These are phyloP conservation scores for Gari tellinella DNA, from an alignment of 2,888 invertebrate genomes.

Conservation along the genomic window DNA sequence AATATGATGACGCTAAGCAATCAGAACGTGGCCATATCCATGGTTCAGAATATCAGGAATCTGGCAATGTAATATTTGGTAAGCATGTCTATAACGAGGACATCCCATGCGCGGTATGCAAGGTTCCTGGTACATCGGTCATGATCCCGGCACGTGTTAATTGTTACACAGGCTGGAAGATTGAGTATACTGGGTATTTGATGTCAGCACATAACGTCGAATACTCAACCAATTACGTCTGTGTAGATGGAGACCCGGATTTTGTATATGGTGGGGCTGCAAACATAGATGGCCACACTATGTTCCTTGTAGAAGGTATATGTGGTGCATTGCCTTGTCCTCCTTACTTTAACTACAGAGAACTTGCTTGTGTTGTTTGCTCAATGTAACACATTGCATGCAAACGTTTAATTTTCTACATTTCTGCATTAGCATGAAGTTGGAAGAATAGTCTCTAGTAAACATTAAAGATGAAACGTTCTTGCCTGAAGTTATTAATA, in stretches of 20 bases:
- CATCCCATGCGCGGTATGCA: conserved; percentile 10
- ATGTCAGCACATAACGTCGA: not conserved
- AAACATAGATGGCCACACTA: conserved; percentile 1
- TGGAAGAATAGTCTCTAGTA: no score
- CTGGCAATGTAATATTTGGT: not conserved
- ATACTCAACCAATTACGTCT: not conserved
- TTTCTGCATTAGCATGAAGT: no score
- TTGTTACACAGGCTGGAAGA: conserved; percentile 9
- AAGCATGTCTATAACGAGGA: conserved; percentile 3
- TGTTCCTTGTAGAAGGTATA: not conserved
- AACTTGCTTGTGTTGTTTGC: conserved; percentile 10
- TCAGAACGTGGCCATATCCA: not conserved
- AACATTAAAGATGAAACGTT: no score
- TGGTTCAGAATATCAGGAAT: not conserved
- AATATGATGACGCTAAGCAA: not conserved
- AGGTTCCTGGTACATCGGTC: not conserved
- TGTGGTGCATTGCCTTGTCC: conserved; percentile 13
- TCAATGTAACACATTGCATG: no score
- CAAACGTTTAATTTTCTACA: no score
- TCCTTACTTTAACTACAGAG: not conserved
- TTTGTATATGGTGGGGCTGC: not conserved
- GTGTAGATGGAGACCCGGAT: conserved; percentile 6
- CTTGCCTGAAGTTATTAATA: no score
- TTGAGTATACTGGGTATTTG: conserved; percentile 8
- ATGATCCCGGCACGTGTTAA: conserved; percentile 7